These are phyloP conservation scores for Tinamus major DNA, from an alignment of 2,797 vertebrate species.

Conservation along the genomic window DNA sequence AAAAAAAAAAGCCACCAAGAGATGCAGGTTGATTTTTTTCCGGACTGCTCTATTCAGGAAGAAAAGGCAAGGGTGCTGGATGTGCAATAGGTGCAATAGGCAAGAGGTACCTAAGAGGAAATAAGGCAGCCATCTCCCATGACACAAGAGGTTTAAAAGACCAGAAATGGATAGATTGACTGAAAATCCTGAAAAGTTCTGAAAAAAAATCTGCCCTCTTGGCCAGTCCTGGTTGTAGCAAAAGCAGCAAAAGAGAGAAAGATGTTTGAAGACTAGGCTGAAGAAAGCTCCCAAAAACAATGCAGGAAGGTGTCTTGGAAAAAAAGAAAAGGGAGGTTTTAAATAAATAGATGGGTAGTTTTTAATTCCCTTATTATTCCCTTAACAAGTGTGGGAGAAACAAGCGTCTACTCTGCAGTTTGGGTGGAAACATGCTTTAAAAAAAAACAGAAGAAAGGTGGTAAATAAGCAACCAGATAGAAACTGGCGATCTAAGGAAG, in stretches of 20 bases:
- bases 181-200: background rate
- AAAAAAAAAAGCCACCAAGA: background rate
- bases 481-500: background rate
- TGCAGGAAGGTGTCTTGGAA: background rate
- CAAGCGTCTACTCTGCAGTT: background rate
- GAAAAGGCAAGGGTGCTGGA: background rate
- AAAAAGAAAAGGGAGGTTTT: background rate
- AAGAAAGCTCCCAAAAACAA: background rate
- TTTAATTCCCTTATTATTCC: background rate
- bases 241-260: background rate
- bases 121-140: background rate
- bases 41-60: background rate
- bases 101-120: background rate
- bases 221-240: background rate
- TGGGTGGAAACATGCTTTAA: background rate
- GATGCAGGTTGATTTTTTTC: background rate
- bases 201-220: accelerated
- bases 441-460: background rate
- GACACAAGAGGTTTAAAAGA: background rate
- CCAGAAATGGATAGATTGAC: background rate
- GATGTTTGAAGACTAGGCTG: background rate
- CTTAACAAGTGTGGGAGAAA: background rate
- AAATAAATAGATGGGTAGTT: background rate
- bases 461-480: background rate
- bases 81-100: background rate